Conservation (phyloP, 2,888 invertebrate genomes). For the Alentia gelatinosa region DNA sequence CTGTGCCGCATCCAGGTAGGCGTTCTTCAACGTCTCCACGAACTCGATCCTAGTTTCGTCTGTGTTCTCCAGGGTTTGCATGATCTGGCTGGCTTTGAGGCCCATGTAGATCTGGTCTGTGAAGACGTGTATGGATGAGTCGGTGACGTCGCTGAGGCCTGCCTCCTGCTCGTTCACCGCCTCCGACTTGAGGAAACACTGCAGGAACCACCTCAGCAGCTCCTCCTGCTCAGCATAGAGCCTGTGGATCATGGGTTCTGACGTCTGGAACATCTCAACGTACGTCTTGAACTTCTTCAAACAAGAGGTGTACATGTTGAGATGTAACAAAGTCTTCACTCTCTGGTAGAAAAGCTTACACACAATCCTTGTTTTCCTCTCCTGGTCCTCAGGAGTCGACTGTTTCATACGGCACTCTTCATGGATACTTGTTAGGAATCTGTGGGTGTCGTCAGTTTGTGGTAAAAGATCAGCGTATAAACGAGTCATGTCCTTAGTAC, state of each 20-base stretch:
- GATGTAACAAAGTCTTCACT: background rate
- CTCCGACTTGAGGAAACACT: conserved; percentile 30
- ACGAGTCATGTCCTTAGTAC: background rate
- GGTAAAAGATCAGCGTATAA: background rate
- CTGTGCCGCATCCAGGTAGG: background rate
- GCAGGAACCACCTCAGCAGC: background rate
- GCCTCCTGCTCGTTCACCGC: background rate
- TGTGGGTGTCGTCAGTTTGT: background rate
- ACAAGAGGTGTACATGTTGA: background rate
- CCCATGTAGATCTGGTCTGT: background rate
- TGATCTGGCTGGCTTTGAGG: background rate
- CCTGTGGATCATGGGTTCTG: background rate
- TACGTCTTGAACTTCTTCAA: background rate
- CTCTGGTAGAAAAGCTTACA: background rate
- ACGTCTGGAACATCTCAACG: background rate
- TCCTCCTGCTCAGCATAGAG: background rate
- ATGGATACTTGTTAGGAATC: background rate
- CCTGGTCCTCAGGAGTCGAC: background rate
- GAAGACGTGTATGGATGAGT: background rate
- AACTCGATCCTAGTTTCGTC: background rate
- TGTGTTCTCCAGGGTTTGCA: background rate
- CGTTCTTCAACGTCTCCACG: background rate
- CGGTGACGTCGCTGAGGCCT: background rate
- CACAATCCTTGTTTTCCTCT: background rate
- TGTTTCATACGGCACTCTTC: background rate